Percentiles rank a stretch among this genome's conserved stretches.
These are phyloP conservation scores for Aspidiotus destructor DNA, from an alignment of 2,888 invertebrate species.

Conservation along the genomic window DNA sequence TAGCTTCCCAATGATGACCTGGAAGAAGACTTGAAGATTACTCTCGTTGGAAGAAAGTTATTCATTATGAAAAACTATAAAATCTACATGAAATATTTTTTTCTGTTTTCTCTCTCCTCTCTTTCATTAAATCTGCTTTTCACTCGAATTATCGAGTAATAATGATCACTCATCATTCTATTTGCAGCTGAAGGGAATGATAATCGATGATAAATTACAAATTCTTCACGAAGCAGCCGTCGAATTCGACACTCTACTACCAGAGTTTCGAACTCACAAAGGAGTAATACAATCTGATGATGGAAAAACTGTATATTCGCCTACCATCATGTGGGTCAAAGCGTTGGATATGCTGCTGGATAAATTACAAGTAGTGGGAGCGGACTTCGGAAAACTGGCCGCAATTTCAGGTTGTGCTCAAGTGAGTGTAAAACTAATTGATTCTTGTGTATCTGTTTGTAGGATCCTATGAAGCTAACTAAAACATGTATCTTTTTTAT, in stretches of 20 bases:
- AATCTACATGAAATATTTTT: too few species aligned
- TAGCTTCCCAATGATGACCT: too few species aligned
- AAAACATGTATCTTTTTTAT: constrained; percentile 17
- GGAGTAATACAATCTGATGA: constrained; percentile 50
- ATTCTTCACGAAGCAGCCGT: constrained; percentile 70
- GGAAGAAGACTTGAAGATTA: too few species aligned
- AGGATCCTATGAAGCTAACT: neutral
- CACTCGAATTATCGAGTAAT: neutral
- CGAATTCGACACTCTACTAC: constrained; percentile 81
- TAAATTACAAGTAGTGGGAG: constrained; percentile 66
- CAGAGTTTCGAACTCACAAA: constrained; percentile 67
- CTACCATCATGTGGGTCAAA: constrained; percentile 90
- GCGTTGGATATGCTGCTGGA: constrained; percentile 85
- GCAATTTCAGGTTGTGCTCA: constrained; percentile 86
- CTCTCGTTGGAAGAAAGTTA: too few species aligned
- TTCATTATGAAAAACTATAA: too few species aligned
- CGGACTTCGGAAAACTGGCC: constrained; percentile 70
- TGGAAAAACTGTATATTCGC: constrained; percentile 58
- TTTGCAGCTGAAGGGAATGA: constrained; percentile 79
- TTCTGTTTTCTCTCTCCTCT: too few species aligned
- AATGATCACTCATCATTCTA: neutral
- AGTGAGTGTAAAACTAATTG: constrained; percentile 46
- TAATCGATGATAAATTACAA: constrained; percentile 62
- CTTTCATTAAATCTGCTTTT: too few species aligned
- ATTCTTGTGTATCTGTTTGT: neutral